phyloP scores from a whole-genome alignment of 2,888 invertebrate species.

The Pasiphila rectangulata region DNA sequence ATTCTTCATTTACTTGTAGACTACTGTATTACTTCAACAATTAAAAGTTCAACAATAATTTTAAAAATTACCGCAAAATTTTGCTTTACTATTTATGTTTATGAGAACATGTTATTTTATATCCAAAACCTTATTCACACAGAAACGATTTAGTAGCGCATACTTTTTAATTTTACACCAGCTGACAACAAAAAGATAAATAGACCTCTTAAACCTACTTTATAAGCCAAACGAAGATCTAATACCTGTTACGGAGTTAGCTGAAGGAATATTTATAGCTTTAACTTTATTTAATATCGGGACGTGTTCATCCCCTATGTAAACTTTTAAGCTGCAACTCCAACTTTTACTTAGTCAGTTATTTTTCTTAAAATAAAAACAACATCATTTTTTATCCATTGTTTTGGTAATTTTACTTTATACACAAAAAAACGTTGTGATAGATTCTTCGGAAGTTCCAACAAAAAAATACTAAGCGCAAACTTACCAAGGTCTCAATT shows the following conservation, averaged over 20 bases:
- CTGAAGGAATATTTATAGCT: conserved; percentile 79
- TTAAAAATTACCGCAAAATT: too few species aligned
- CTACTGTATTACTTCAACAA: too few species aligned
- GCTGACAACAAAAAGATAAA: conserved; percentile 16
- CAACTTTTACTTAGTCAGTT: conserved; percentile 34
- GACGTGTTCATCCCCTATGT: conserved; percentile 45
- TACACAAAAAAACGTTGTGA: too few species aligned
- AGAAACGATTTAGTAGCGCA: neutral
- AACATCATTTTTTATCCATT: neutral
- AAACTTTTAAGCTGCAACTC: conserved; percentile 69
- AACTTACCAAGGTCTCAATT: too few species aligned
- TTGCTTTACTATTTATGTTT: too few species aligned
- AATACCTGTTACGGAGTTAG: conserved; percentile 64
- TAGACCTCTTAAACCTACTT: conserved; percentile 22
- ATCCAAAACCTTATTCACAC: too few species aligned
- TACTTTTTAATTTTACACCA: conserved; percentile 13
- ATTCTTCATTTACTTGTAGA: too few species aligned
- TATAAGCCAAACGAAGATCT: conserved; percentile 36
- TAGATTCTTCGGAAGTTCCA: too few species aligned
- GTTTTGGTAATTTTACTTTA: neutral
- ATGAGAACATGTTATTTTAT: too few species aligned
- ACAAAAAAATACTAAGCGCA: too few species aligned
- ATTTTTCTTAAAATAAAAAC: neutral
- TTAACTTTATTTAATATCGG: conserved; percentile 80
- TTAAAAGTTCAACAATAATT: too few species aligned